Percentiles rank a stretch among this genome's conserved stretches.
Conservation (phyloP, 2,888 invertebrate genomes). For the Corythucha ciliata region DNA sequence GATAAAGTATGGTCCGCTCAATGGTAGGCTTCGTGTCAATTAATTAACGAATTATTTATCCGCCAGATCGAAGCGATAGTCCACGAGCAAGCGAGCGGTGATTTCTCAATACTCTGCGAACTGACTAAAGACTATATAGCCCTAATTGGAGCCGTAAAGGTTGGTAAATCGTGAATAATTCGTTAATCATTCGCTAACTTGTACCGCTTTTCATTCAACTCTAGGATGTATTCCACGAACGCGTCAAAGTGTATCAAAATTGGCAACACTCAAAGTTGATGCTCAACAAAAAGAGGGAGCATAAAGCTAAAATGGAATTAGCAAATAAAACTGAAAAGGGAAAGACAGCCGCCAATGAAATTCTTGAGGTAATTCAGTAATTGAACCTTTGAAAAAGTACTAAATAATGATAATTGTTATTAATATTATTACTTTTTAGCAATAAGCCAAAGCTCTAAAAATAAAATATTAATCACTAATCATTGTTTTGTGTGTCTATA, state of each 20-base stretch:
- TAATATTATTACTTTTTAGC: not conserved
- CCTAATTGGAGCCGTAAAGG: slow-evolving; percentile 74
- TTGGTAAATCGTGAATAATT: slow-evolving; percentile 34
- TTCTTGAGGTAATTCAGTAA: slow-evolving; percentile 62
- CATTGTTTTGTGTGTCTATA: too few species aligned
- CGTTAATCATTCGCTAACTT: not conserved
- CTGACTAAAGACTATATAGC: slow-evolving; percentile 90
- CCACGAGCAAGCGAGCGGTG: slow-evolving; percentile 86
- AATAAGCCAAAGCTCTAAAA: not conserved
- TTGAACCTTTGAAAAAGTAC: slow-evolving; percentile 7
- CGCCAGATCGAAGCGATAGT: slow-evolving; percentile 72
- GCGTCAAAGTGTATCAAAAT: slow-evolving; percentile 81
- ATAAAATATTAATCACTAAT: too few species aligned
- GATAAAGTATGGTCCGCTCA: slow-evolving; percentile 51
- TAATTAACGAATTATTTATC: not conserved
- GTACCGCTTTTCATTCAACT: not conserved
- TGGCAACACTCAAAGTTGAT: slow-evolving; percentile 97
- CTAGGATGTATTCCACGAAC: slow-evolving; percentile 53
- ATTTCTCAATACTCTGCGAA: slow-evolving; percentile 89
- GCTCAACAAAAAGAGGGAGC: slow-evolving; percentile 86
- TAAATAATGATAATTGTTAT: not conserved
- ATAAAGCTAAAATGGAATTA: slow-evolving; percentile 83
- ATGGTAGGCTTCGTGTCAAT: not conserved
- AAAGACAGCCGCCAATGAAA: slow-evolving; percentile 80
- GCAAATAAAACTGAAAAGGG: slow-evolving; percentile 83